Evolutionary conservation across 2,797 vertebrate species (phyloP), one percentile per base, ranked within the genome.

Genomic region (Premnoplex brunnescens): DNA sequence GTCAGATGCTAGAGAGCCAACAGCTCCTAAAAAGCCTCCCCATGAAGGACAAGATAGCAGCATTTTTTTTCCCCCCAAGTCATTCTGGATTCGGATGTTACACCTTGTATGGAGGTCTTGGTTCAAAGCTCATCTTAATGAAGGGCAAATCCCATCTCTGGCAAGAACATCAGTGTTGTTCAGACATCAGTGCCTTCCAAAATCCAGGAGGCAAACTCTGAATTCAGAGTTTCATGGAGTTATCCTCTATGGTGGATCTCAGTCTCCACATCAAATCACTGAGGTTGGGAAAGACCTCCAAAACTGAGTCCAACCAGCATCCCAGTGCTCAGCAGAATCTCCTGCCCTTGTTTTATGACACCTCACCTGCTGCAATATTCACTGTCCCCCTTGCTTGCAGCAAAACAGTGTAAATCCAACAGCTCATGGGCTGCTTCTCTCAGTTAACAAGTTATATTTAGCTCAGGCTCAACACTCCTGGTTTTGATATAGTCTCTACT

Each of bases 401-500:
- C 27, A 94, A 86, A 92, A 76, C 24, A 44, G 86, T 93, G 26
- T 48, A 85, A 96, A 90, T 86, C 77, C 63, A 85, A 68, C 95
- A 94, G 59, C 77, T 91, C 49, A 30, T 1, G 1, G 10, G 39
- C 22, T 30, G 26, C 44, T 86, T 14, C 59, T 91, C 89, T 86
- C 49, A 12, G 80, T 88, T 96, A 95, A 92, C 63, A 88, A 82
- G 74, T 79, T 97, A 94, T 93, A 97, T 96, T 93, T 91, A 93
- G 73, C 85, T 84, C 94, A 89, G 66, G 78, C 79, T 96, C 85
- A 96, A 95, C 67, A n/a, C 74, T 96, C 89, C 78, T 93, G 88
- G 23, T 97, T 97, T 96, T 91, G 93, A 94, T 96, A 88, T 18
- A 88, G 74, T 71, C 94, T 96, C 89, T 92, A 95, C 85, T 95